Base-by-base conservation (phyloP, 1,140 invertebrate genomes). In the Procambarus virginalis region DNA sequence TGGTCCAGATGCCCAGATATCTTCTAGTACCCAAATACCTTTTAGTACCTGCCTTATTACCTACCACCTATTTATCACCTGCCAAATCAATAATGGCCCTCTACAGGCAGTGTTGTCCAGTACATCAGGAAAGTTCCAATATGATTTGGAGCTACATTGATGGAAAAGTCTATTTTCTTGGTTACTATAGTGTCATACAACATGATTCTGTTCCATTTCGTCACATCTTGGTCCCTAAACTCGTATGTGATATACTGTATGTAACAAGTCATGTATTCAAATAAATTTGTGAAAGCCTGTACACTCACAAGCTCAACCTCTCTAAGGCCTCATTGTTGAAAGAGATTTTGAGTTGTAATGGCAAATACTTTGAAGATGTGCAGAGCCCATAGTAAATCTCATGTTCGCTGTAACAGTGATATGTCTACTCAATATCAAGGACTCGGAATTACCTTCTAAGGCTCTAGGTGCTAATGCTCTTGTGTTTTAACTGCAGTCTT, bases 1-100 rank as follows among this genome's bases (percentile, higher is more conserved):
- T 99, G 99, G 98, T 94, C 95, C 49, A 94, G 94, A 93, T 99
- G 99, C 95, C 98, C 98, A 45, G 96, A 98, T 93, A 99, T 99
- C 94, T 99, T 97, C 95, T 98, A 93, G 91, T 83, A 73, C 55
- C 70, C 79, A 45, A 17, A 68, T 17, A 60, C 45, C 55, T 20
- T 60, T n/a, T 75, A 45, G 49, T 76, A 81, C 46, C 80, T 45
- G 73, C 83, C 77, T 86, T 76, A 82, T 58, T 58, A 75, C 46
- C 17, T 55, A 76, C 68, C 64, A 34, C n/a, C 81, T 70, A 51
- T 78, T 17, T 78, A 58, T n/a, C 49, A 55, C 78, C 45, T 83
- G 45, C 49, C 70, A 76, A 48, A 34, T 48, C 48, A 86, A 49
- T 86, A 45, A 76, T 60, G 75, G 82, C 46, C 60, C n/a, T 84